Base-by-base conservation (phyloP, 2,797 vertebrate genomes). In the Sternarchorhynchus goeldii region DNA sequence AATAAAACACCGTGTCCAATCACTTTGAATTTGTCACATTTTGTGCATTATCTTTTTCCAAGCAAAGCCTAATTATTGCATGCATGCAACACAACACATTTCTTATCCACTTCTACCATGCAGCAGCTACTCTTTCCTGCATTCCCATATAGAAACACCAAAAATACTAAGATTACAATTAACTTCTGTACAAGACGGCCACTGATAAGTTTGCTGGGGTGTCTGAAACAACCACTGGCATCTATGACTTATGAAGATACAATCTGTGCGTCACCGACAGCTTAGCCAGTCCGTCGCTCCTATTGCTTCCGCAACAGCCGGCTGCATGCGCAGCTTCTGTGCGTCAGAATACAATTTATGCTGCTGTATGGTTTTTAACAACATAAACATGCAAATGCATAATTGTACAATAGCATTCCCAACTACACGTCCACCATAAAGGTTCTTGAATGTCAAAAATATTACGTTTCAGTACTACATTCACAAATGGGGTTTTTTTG, bases 31-130 rank as follows among this genome's bases (percentile, higher is more conserved):
- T 87, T 79, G 89, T 90, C 89, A 91, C 90, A 86, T 91, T 90
- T 81, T 25, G 32, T 83, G 66, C 58, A 57, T 81, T 66, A 58
- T 1, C 25, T 83, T 79, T 79, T 62, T 79, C 58, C 39, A 71
- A 79, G 91, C 90, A 90, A 91, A 90, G 87, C 88, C 88, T 86
- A 86, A 92, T 92, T 93, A 93, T 93, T 94, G 92, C 93, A 94
- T 94, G 92, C 93, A 94, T 94, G 93, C 93, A 93, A 91, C 92
- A 91, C 91, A 91, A 91, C 85, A 92, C 88, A 90, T 91, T 90
- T 89, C 56, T 85, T 86, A 87, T 85, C 89, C 85, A 87, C 82
- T 88, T 85, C 88, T 90, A 73, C 90, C 93, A 94, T 94, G 93
- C 93, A 93, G 90, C 87, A 88, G 75, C 80, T 83, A 89, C 87